These are phyloP conservation scores for Polymixis lichenea DNA, from an alignment of 2,888 invertebrate genomes.

Conservation along the genomic window DNA sequence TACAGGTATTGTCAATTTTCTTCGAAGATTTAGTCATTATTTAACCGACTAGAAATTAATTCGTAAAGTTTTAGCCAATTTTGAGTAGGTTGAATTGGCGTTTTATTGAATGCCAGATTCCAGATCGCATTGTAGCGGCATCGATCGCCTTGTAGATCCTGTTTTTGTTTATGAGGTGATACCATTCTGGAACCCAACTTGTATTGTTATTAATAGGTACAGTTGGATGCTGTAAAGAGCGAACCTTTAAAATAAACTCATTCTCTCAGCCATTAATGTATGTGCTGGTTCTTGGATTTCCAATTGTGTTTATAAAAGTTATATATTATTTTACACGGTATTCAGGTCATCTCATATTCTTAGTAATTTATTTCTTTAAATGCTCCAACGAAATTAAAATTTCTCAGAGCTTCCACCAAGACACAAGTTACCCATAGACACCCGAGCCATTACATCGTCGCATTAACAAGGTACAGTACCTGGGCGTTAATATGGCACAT, in stretches of 20 bases:
- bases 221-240: not conserved
- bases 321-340: not conserved
- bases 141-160: too few species aligned
- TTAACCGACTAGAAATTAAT: not conserved
- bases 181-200: not conserved
- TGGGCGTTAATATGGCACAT: conserved; percentile 41
- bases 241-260: not conserved
- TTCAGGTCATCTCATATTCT: not conserved
- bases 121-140: too few species aligned
- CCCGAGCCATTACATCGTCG: conserved; percentile 47
- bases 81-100: not conserved
- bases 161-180: not conserved
- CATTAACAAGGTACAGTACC: conserved; percentile 44
- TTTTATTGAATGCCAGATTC: conserved; percentile 10
- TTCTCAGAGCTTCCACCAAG: conserved; percentile 31
- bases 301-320: not conserved
- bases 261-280: not conserved
- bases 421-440: conserved; percentile 23
- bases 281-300: not conserved
- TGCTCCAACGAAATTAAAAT: conserved; percentile 44
- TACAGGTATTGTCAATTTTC: conserved; percentile 73
- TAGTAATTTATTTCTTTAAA: conserved; percentile 26
- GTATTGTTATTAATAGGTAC: not conserved
- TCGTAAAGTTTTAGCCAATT: not conserved
- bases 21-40: not conserved